Percentiles rank a stretch among this genome's conserved stretches.
phyloP scores from a whole-genome alignment of 2,797 vertebrate species.

The Malurus leucopterus region DNA sequence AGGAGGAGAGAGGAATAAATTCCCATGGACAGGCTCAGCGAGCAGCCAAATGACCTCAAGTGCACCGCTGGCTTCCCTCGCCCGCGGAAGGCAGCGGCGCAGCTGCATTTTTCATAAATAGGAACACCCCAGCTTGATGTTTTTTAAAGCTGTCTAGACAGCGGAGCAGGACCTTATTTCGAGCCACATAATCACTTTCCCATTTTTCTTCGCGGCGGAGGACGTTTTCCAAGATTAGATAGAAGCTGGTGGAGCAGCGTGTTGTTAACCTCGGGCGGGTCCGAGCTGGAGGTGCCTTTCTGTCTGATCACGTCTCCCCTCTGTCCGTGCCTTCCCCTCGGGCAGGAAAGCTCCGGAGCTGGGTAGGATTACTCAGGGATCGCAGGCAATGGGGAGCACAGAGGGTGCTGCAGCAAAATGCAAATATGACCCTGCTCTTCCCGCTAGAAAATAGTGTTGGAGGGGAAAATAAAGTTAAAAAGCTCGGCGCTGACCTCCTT shows the following conservation, averaged over 20 bases:
- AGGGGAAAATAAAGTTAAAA: neutral
- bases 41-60: constrained; percentile 38
- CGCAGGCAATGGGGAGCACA: neutral
- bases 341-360: neutral
- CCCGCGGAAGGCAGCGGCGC: neutral
- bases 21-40: neutral
- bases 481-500: neutral
- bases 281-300: constrained; percentile 34
- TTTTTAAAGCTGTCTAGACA: constrained; percentile 42
- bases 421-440: neutral
- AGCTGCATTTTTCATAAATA: constrained; percentile 42
- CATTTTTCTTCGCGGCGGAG: constrained; percentile 12
- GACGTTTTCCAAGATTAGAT: constrained; percentile 42
- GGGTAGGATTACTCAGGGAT: neutral
- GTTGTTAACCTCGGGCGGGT: constrained; percentile 38
- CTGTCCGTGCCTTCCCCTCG: neutral
- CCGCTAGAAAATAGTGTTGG: accelerated
- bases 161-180: constrained; percentile 35
- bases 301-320: constrained; percentile 37
- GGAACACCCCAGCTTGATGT: constrained; percentile 47
- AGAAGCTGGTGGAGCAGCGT: constrained; percentile 33
- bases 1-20: neutral
- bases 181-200: constrained; percentile 33
- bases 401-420: neutral
- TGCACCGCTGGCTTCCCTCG: neutral